These are phyloP conservation scores for Xylota segnis DNA, from an alignment of 2,888 invertebrate species.

Conservation along the genomic window DNA sequence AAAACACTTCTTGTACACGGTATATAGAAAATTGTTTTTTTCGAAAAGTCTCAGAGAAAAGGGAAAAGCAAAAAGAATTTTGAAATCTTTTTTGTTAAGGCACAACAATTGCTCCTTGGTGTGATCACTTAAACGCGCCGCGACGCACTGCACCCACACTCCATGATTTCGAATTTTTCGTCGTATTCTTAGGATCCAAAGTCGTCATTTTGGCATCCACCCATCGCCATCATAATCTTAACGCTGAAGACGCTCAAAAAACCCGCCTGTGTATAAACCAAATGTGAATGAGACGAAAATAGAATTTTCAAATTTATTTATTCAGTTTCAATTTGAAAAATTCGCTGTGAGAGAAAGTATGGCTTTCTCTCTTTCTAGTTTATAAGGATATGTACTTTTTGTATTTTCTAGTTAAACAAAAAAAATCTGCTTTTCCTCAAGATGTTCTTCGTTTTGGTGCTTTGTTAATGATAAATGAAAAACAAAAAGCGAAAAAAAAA, in stretches of 20 bases:
- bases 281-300: conserved; percentile 77
- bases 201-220: conserved; percentile 77
- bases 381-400: conserved; percentile 60
- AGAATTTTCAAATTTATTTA: conserved; percentile 76
- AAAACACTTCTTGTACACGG: conserved; percentile 8
- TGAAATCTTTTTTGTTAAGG: conserved; percentile 12
- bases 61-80: background rate
- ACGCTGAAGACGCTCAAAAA: conserved; percentile 66
- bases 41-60: background rate
- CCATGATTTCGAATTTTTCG: conserved; percentile 80
- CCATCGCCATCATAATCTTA: conserved; percentile 75
- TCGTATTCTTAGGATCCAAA: conserved; percentile 72
- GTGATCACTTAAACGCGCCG: conserved; percentile 80
- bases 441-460: conserved; percentile 26
- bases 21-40: conserved; percentile 3
- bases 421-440: conserved; percentile 70
- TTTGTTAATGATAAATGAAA: conserved; percentile 48
- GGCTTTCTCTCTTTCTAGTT: conserved; percentile 53
- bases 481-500: conserved; percentile 29
- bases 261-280: conserved; percentile 62
- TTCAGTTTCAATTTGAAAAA: conserved; percentile 73
- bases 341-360: conserved; percentile 56
- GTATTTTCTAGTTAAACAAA: conserved; percentile 39
- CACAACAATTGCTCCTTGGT: conserved; percentile 25
- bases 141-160: conserved; percentile 85